Evolutionary conservation across 2,888 invertebrate species (phyloP), one percentile per base, ranked within the genome.

Genomic region (Parelbella ahira): DNA sequence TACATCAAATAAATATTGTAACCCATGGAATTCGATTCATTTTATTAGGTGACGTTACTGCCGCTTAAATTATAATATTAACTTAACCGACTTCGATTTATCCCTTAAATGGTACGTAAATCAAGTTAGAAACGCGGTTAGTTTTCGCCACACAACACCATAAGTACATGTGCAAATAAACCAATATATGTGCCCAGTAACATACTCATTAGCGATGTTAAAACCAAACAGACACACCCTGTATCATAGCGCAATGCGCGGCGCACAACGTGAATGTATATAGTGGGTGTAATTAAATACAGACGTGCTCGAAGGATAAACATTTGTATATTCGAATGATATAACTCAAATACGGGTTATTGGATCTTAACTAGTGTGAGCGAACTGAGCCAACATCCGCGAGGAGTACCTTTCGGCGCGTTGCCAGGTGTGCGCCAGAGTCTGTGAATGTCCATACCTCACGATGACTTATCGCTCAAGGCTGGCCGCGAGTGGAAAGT

Each of bases 341-440:
- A 74, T 75, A 78, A 78, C 60, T 59, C 72, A 77, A 79, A 80
- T 76, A 78, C 56, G 51, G 64, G 62, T 70, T 75, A 72, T 68
- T 66, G 61, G 63, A 73, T 65, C 63, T 58, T 52, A 59, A 56
- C 51, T 53, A 54, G 54, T 58, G 57, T 58, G 51, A 50, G 48
- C 50, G 51, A 49, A 46, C 50, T 49, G 52, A 58, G 54, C 52
- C 55, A 68, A 74, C 69, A 74, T 73, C 73, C 75, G 73, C 52
- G 11, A 39, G 15, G 10, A 25, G 11, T 19, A 37, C 12, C 11
- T 27, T 20, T 15, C 23, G 13, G 24, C 15, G 24, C 24, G 15
- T 11, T 13, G n/a, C 3, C 15, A 25, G 2, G 25, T 24, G 20
- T 32, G 10, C 12, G 23, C 34, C 10, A 33, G 1, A 5, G 8